Evolutionary conservation across 2,113 vertebrate species (phyloP), one percentile per base, ranked within the genome.

Genomic region (Eubucco bourcierii): DNA sequence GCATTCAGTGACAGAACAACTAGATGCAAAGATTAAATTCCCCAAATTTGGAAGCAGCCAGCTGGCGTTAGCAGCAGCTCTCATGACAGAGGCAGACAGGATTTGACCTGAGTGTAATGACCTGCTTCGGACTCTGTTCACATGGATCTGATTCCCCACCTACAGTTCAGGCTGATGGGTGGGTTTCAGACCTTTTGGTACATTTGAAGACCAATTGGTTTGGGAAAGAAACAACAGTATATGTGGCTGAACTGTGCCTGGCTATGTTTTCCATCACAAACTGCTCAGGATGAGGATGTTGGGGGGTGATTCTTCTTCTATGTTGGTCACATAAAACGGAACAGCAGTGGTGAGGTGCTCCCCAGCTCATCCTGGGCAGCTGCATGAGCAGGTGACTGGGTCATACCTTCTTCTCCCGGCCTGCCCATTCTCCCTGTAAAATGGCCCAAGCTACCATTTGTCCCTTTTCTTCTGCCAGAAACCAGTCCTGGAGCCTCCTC

Each of bases 121-220:
- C 13, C 61, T 70, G 53, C 44, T 24, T n/a, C 55, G 63, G 63
- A 37, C 39, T 28, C 41, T 27, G 58, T 52, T 46, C 24, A 10
- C 0, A 1, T 27, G 60, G 55, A 33, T 59, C 33, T 76, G 27
- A 53, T 4, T 70, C 47, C 23, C 33, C 25, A 41, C 28, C 21
- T 0, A 1, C 12, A 10, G 28, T 34, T 74, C 29, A 16, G 20
- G 37, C 44, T 87, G 63, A 18, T 63, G 0, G 0, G 3, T 83
- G 46, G 15, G 21, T 77, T 88, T 77, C 83, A 80, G 80, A 66
- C 18, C 16, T 88, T 73, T 34, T 34, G 77, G 23, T 41, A 33
- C 25, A 9, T 75, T 82, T 63, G 50, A 77, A 83, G 83, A 63
- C 6, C 12, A 59, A 19, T 8, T 9, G 31, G 27, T 4, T 76